Conservation (phyloP, 2,113 vertebrate species). For the Nanger granti region DNA sequence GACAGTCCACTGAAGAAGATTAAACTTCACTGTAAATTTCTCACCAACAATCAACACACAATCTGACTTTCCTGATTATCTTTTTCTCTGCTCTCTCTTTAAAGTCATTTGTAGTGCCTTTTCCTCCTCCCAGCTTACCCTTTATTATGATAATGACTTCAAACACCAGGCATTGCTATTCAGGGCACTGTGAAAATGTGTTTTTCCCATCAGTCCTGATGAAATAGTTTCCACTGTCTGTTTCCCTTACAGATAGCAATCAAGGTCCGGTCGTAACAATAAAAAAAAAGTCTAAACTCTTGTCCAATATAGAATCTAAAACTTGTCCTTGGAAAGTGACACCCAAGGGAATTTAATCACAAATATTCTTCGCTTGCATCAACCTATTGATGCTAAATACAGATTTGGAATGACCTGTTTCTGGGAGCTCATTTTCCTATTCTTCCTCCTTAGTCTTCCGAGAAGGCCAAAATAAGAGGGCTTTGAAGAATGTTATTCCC, state of each 20-base stretch:
- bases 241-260: conserved; percentile 73
- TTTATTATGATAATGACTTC: conserved; percentile 49
- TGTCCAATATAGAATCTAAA: conserved; percentile 54
- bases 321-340: conserved; percentile 66
- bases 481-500: conserved; percentile 21
- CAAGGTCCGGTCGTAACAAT: conserved; percentile 50
- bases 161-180: conserved; percentile 55
- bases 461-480: conserved; percentile 52
- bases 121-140: conserved; percentile 3
- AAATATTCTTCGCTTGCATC: conserved; percentile 38
- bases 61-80: neutral
- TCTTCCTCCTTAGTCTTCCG: conserved; percentile 43
- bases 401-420: conserved; percentile 26
- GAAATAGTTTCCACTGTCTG: conserved; percentile 75
- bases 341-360: conserved; percentile 61
- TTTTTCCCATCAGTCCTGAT: conserved; percentile 62
- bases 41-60: neutral
- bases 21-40: conserved; percentile 27
- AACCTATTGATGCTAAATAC: neutral
- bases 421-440: conserved; percentile 30
- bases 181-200: conserved; percentile 54
- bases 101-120: neutral
- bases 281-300: conserved; percentile 36
- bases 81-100: neutral
- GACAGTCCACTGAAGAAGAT: neutral